phyloP scores from a whole-genome alignment of 2,113 vertebrate species.

The Stercorarius parasiticus region DNA sequence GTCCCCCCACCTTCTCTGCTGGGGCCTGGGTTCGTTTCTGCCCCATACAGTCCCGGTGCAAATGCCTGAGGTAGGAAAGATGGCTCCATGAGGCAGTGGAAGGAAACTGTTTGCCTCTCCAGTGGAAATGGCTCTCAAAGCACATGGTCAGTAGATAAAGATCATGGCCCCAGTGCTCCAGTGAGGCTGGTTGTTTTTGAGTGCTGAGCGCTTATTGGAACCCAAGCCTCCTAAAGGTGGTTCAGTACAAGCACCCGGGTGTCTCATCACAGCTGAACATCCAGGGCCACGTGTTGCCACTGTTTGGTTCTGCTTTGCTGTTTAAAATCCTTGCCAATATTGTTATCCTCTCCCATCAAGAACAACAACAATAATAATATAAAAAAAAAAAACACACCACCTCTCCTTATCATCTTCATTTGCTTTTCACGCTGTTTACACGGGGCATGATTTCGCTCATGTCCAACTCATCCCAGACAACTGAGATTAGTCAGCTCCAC shows the following conservation, averaged over 20 bases:
- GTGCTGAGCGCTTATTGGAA: not conserved
- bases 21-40: not conserved
- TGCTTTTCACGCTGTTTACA: conserved; percentile 35
- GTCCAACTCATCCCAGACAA: not conserved
- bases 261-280: not conserved
- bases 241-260: not conserved
- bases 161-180: not conserved
- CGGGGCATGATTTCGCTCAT: not conserved
- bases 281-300: not conserved
- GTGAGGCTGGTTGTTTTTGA: not conserved
- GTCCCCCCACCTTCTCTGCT: not conserved
- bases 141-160: not conserved
- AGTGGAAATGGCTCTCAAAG: not conserved
- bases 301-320: not conserved
- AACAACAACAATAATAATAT: not conserved
- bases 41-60: not conserved
- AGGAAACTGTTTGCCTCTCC: not conserved
- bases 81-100: not conserved
- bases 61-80: not conserved
- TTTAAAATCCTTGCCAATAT: not conserved
- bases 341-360: not conserved
- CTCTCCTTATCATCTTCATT: not conserved
- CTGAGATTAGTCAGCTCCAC: conserved; percentile 45
- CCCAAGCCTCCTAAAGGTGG: not conserved
- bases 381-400: not conserved